These are phyloP conservation scores for Damaliscus lunatus DNA, from an alignment of 2,113 vertebrate species.

Conservation along the genomic window DNA sequence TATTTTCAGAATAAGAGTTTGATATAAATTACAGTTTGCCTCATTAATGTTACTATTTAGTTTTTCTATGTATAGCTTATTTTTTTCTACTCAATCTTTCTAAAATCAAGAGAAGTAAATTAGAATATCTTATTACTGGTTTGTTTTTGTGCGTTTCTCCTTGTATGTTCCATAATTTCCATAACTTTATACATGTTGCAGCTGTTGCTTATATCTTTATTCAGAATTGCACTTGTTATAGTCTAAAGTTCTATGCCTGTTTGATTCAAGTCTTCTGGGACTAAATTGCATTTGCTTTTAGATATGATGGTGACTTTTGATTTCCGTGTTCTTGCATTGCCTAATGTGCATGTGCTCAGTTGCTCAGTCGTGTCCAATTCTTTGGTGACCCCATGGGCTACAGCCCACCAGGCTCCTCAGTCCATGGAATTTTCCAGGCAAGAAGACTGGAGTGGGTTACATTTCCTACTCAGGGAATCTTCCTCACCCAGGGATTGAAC, in stretches of 20 bases:
- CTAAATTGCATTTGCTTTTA: neutral
- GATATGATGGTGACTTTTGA: neutral
- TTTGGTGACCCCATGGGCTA: neutral
- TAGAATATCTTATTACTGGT: neutral
- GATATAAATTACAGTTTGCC: neutral
- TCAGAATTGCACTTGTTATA: neutral
- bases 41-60: neutral
- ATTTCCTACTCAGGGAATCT: neutral
- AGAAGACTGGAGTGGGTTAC: neutral
- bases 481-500: neutral
- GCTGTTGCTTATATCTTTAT: neutral
- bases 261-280: neutral
- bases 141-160: neutral
- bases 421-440: neutral
- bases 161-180: neutral
- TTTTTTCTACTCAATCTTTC: neutral
- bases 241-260: neutral
- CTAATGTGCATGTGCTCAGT: neutral
- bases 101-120: neutral
- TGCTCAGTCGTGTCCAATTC: neutral
- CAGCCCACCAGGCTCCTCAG: neutral
- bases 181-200: neutral
- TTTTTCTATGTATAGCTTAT: neutral
- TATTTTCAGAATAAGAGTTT: neutral
- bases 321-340: neutral